Evolutionary conservation across 2,888 invertebrate genomes (phyloP), one percentile per base, ranked within the genome.

Genomic region (Calameuta idolon): DNA sequence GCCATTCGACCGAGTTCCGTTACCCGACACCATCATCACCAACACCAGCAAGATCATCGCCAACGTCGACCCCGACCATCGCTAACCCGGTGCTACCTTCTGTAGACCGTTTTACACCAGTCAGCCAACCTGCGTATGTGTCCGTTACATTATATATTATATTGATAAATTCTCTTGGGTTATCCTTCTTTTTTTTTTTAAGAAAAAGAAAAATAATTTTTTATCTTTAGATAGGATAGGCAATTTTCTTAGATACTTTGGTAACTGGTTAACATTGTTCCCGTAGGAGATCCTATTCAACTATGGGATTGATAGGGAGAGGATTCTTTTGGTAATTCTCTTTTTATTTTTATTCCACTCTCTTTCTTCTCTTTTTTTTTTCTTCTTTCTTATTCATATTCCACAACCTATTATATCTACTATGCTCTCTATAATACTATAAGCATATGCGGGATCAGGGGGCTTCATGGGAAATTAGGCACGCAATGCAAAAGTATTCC

Each of bases 1-100:
- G 75, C 79, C 79, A 81, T 75, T 81, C 74, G 71, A 71, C 71
- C 71, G 71, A 71, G 71, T 34, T 34, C 33, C 33, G 71, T 71
- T 34, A 71, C 34, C 71, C 71, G 71, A 71, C 15, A 71, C 71
- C 71, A 55, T 55, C 55, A 55, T 55, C 55, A 55, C 55, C 55
- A 55, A 55, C 55, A 55, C 55, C 23, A 55, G 55, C 55, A 55
- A 55, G 15, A 55, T 55, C 55, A 55, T 55, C 55, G 55, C 55
- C 55, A 55, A 55, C 55, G 55, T 55, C 55, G 55, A 9, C 55
- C 23, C 23, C 23, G 55, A 55, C 55, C 55, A 55, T 9, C 55
- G 55, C 55, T 23, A 55, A 55, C 55, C 23, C 15, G 23, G 55
- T 23, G 55, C 55, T 55, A 40, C 55, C 55, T 55, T 23, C 55